These are phyloP conservation scores for Zoanthus gigantus DNA, from an alignment of 92 coral and sea anemone species.

Conservation along the genomic window DNA sequence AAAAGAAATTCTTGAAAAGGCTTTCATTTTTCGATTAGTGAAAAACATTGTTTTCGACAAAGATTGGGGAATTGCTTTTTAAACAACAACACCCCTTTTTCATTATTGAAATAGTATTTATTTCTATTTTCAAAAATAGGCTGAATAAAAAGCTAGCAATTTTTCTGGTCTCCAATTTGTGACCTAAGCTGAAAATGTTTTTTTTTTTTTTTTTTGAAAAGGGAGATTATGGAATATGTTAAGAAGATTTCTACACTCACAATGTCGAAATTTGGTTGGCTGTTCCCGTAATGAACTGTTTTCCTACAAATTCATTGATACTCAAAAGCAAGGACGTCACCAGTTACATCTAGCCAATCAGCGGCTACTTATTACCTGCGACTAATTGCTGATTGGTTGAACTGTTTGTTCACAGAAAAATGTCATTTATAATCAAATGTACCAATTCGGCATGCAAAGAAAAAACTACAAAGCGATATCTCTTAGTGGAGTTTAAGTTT, in stretches of 20 bases:
- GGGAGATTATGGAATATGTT: constrained; percentile 62
- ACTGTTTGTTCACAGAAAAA: constrained; percentile 78
- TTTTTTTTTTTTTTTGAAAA: constrained; percentile 38
- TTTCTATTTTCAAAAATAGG: neutral
- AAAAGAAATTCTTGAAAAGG: constrained; percentile 7
- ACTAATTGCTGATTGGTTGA: constrained; percentile 81
- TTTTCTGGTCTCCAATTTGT: neutral
- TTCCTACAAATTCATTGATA: constrained; percentile 85
- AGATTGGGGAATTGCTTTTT: neutral
- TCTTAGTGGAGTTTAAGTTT: constrained; percentile 35
- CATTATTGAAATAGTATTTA: neutral
- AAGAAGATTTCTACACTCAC: constrained; percentile 61
- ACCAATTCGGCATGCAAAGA: constrained; percentile 92
- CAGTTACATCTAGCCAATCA: constrained; percentile 75
- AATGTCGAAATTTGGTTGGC: constrained; percentile 60
- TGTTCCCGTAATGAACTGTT: constrained; percentile 69
- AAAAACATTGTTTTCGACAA: constrained; percentile 22
- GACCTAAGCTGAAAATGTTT: constrained; percentile 45
- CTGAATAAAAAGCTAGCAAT: neutral
- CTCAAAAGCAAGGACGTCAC: constrained; percentile 79
- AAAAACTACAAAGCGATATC: constrained; percentile 69
- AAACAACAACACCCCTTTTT: constrained; percentile 26
- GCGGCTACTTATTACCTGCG: constrained; percentile 56
- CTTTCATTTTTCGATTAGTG: constrained; percentile 23
- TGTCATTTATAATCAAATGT: constrained; percentile 90